Evolutionary conservation across 2,797 vertebrate species (phyloP), one percentile per base, ranked within the genome.

Genomic region (Lacerta agilis): DNA sequence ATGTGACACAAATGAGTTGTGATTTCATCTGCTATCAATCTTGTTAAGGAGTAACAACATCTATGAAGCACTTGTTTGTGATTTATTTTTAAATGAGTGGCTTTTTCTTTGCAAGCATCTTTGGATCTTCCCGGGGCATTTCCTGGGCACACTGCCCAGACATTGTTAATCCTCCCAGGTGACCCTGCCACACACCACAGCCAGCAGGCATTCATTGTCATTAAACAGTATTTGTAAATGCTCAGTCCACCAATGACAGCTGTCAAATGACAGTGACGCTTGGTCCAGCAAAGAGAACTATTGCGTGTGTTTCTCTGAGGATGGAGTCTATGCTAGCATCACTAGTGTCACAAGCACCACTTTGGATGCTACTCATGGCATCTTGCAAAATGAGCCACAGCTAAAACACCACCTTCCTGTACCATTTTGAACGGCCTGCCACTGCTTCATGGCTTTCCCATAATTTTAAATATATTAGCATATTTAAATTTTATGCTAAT

Each of bases 31-130:
- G 29, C 11, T 45, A 66, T 5, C 5, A 5, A 2, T 36, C 55
- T 61, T 86, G 86, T 83, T 3, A 87, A 66, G 25, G 87, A 10
- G 66, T 79, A 66, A 75, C 82, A 86, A 4, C 13, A 23, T 49
- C 27, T 82, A 43, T 2, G 18, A 72, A 71, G 2, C 41, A 33
- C 25, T n/a, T 76, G 4, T 18, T 1, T 83, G 88, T 82, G 2
- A 58, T 90, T 86, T 25, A 55, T 69, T 77, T 91, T 88, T 67
- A 75, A 86, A 86, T 71, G 5, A 88, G 23, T 58, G 45, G 4
- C 0, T 83, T 86, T 36, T 61, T 61, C 0, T 86, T 33, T 85
- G 49, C 4, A 66, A 83, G 69, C 83, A 45, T 45, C 0, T 58
- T 11, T 9, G 1, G 7, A 4, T 29, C 4, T 79, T 61, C 11